Base-by-base conservation (phyloP, 1,140 invertebrate genomes). In the Drosophila repletoides region DNA sequence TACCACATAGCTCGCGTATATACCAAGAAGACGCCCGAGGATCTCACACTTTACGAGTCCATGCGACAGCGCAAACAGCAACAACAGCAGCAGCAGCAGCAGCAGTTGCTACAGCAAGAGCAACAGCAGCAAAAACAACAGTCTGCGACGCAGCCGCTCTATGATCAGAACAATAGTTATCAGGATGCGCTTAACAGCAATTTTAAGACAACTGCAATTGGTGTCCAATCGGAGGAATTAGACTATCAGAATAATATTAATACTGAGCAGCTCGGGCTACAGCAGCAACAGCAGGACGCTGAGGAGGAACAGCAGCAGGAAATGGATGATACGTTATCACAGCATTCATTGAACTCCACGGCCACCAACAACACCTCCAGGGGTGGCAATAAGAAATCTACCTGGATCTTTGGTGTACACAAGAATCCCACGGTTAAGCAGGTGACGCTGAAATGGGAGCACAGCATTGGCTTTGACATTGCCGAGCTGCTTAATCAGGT, bases 1-100 rank as follows among this genome's bases (percentile, higher is more conserved):
- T 94, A 94, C 91, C 93, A 94, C 66, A 94, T 94, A 63, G 94
- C 94, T 5, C 93, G 93, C 2, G 93, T 92, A 2, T 94, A 93
- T 76, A 94, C 93, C 1, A 94, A 93, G 89, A 93, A 94, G 63
- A 93, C 93, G 69, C 91, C 72, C 76, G 92, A 69, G 91, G 89
- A 89, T 64, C 65, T 90, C 2, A 72, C 83, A 3, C 70, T 77
- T 3, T 89, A 89, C 38, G 87, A 89, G 49, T 74, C 76, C 10
- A 75, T 87, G 83, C 66, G 75, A 7, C 71, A 81, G 51, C 66
- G 84, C 12, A 88, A 88, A 33, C 88, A 88, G 6, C 65, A 86
- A 7, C 69, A 73, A 9, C 64, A 67, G 15, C 59, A 73, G 15
- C 55, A 68, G 2, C 21, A 56, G 4, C 72, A 76, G 5, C 69